A percentile compares a stretch with the other conserved stretches of the same genome.
phyloP scores from a whole-genome alignment of 2,797 vertebrate species.

The Uromys caudimaculatus region DNA sequence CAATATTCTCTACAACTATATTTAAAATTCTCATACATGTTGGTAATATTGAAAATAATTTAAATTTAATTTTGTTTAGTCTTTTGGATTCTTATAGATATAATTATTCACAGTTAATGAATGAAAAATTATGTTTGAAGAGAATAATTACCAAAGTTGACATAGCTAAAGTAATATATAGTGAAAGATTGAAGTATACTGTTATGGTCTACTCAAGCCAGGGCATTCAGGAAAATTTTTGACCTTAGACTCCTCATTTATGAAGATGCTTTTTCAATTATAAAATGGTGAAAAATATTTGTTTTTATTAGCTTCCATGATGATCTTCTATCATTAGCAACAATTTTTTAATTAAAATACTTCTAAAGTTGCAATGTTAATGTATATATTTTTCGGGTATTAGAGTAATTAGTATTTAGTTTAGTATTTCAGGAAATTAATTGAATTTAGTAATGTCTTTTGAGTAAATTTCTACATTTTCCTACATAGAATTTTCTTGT shows the following conservation, averaged over 20 bases:
- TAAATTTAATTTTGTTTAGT: background rate
- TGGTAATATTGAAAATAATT: background rate
- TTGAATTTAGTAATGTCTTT: background rate
- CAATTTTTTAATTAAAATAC: background rate
- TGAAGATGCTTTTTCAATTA: background rate
- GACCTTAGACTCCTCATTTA: background rate
- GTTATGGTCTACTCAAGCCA: fast-evolving
- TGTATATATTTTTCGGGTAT: background rate
- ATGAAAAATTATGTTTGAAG: background rate
- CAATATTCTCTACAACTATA: background rate
- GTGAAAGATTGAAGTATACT: background rate
- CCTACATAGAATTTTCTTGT: background rate
- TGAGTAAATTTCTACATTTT: background rate
- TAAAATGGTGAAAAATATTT: background rate
- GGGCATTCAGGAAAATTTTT: background rate
- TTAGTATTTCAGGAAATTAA: background rate
- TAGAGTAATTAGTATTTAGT: background rate
- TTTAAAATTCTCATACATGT: background rate
- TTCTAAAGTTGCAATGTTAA: background rate
- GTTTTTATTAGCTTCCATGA: background rate
- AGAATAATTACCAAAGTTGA: background rate
- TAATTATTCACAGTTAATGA: background rate
- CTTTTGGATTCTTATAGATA: background rate
- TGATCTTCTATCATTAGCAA: background rate
- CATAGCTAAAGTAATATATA: background rate